Evolutionary conservation across 2,888 invertebrate genomes (phyloP), one percentile per base, ranked within the genome.

Genomic region (Heteropelma amictum): DNA sequence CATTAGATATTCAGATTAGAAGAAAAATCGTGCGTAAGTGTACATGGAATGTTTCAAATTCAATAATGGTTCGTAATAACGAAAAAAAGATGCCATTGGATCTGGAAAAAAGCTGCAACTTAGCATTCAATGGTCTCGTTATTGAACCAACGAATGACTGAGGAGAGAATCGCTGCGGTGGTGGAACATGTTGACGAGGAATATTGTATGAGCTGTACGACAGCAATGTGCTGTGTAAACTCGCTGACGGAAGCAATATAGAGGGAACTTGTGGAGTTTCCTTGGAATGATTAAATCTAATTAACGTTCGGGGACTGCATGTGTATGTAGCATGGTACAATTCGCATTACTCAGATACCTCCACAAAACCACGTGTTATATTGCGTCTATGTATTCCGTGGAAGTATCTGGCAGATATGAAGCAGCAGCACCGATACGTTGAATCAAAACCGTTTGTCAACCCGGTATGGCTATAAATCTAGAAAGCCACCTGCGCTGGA

Each of bases 201-300:
- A 71, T 35, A 38, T 8, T 65, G 33, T 38, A 58, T 53, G 12
- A 38, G 19, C 26, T 51, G 38, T 28, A 28, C 63, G 49, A 21
- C 30, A 17, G 33, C 49, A 30, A 51, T 35, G 35, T 35, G 42
- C 17, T 45, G 47, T 45, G 54, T 23, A 21, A 70, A 61, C 47
- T 17, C 12, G 23, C 49, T 49, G 70, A 71, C 51, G 47, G 61
- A 33, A 49, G 42, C 40, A 67, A 51, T 33, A 35, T 28, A 49
- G 19, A 14, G 35, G n/a, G 75, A 75, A 75, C 75, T 75, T 67
- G 75, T 75, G 67, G 75, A 75, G 75, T 67, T 75, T 75, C 70
- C 49, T 54, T 56, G 61, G 61, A 75, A 56, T 61, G 38, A 75
- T 75, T 61, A 56, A 71, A 75, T 71, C 75, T 67, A 67, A 75